Base-by-base conservation (phyloP, 2,888 invertebrate genomes). In the Coelopa pilipes region DNA sequence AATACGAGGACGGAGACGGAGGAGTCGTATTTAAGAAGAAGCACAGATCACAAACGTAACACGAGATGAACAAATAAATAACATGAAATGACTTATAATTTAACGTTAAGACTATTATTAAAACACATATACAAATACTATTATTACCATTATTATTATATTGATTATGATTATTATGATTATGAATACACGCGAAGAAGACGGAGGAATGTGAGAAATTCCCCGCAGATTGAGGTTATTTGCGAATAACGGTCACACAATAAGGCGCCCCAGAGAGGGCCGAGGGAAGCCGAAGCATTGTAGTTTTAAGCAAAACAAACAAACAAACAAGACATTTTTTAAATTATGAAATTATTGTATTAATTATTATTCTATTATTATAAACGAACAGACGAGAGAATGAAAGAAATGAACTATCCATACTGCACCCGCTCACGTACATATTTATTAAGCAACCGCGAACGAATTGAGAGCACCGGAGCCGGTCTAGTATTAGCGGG, bases 401-500 rank as follows among this genome's bases (percentile, higher is more conserved):
- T 49, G 13, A 13, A 45, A 49, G 46, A 60, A 50, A 73, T 45
- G 45, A 59, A 63, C 49, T 55, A 63, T 47, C 17, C 13, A 67
- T 17, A 47, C 62, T 62, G 34, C 62, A 34, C 13, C 3, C 13
- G 5, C 12, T 50, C 67, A 73, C 34, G 2, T 69, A 47, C 45
- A 66, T 49, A 79, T 79, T 76, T 76, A 76, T 76, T 70, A 69
- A 75, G 62, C 66, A 73, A 76, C 68, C 62, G 70, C 70, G 75
- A 45, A 45, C 62, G 13, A 34, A 62, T 13, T 12, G 34, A 62
- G 62, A 3, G 34, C 21, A 80, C 87, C 86, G 82, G 86, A 87
- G 84, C 86, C 86, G 34, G 87, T 82, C 83, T 87, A 86, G 86
- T 86, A 86, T 86, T 86, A 86, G 21, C 50, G 62, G 50, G 49